Base-by-base conservation (phyloP, 2,888 invertebrate genomes). In the Diogma glabrata region DNA sequence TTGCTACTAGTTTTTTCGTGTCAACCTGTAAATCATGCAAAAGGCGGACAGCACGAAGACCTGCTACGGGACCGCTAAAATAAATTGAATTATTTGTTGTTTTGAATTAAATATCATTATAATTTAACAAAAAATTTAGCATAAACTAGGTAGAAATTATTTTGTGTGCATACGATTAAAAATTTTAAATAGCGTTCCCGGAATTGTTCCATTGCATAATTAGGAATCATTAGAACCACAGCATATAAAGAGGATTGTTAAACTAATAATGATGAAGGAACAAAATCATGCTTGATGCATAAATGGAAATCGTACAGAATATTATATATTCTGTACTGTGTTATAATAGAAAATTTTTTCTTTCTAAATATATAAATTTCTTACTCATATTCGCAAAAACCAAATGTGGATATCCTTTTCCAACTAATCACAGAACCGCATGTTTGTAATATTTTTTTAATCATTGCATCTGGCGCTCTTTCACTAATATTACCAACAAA, bases 401-500 rank as follows among this genome's bases (percentile, higher is more conserved):
- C 97, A 72, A 97, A 97, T 2, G 91, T 92, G 67, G 93, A 91
- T 16, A 97, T 95, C 54, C 97, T 79, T 72, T 97, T 97, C 99
- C 99, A 99, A 60, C 87, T 89, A 12, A 91, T 76, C 48, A 99
- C 93, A 55, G 86, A 84, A 4, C 99, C 99, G 74, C 96, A 97
- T 51, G 92, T 84, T 64, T 85, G 82, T 50, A 99, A 75, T 64
- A 99, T 83, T 60, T 89, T 87, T 58, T 94, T 81, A 33, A 99
- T 85, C 86, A 99, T 89, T 9, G 86, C 80, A 70, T 99, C 97
- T 1, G 95, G 93, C 36, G 93, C 95, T 60, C 88, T 82, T 60
- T 94, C 91, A 63, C 92, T 88, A 52, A 99, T 95, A 69, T 95
- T 96, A 46, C 80, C 96, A 47, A 97, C 90, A 74, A 97, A 97